Base-by-base conservation (phyloP, 2,888 invertebrate genomes). In the Conops quadrifasciatus region DNA sequence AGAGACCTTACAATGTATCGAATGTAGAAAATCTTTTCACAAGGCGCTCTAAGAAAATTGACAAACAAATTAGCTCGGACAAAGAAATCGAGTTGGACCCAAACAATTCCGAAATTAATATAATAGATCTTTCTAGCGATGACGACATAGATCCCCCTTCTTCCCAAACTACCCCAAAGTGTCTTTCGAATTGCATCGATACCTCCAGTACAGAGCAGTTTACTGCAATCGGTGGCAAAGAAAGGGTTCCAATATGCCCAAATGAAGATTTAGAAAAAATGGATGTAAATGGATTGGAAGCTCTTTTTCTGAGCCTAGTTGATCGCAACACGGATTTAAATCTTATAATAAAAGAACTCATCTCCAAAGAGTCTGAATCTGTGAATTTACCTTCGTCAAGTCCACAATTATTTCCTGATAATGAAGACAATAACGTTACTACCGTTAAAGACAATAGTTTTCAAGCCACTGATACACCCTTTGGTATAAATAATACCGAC, bases 261-360 rank as follows among this genome's bases (percentile, higher is more conserved):
- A 11, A 47, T 43, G 9, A 19, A 3, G 30, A 53, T 26, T 71
- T 73, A 26, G 73, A 73, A 28, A 69, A 43, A 11, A 45, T 70
- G 67, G 53, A 73, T 71, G 51, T 70, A 11, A 24, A 69, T 21
- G 47, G 30, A 13, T 36, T 71, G 13, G 21, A 16, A 15, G 9
- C 53, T 24, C 28, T 70, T 16, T 73, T 58, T 59, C 43, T 63
- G 15, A 51, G 60, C 9, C 60, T 71, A 28, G 47, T 21, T 21
- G 63, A 70, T 45, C 56, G 21, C 13, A 60, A 62, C 24, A 43
- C 71, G 28, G 59, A 71, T 26, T 67, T 58, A 45, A 21, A 51
- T 24, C 51, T 30, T 30, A 26, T 36, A 3, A 21, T 66, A 59
- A 28, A n/a, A 47, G 36, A 51, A 28, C 2, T 72, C 5, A 49